Base-by-base conservation (phyloP, 2,888 invertebrate genomes). In the Dusona sp. region DNA sequence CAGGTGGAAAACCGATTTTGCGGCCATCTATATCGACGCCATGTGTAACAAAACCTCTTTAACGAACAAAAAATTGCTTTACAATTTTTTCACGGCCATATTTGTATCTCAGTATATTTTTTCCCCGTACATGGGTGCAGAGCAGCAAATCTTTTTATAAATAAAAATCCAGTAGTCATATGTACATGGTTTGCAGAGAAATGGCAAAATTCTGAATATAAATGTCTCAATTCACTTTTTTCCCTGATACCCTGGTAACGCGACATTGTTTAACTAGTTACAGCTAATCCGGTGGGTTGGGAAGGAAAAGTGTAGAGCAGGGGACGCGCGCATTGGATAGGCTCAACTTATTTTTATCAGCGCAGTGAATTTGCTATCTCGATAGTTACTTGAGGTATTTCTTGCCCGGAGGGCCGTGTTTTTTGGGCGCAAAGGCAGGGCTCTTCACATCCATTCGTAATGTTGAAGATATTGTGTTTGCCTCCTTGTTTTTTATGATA, bases 1-100 rank as follows among this genome's bases (percentile, higher is more conserved):
- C 77, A 51, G 16, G 78, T 64, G 65, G 13, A 54, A 78, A 51
- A 67, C 57, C 64, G 61, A 67, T 42, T 68, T 22, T 51, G 29
- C n/a, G n/a, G 16, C n/a, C 22, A 16, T 11, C 9, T 51, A 11
- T 75, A 64, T 64, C 19, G 3, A 57, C 6, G 11, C 11, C 54
- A 57, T 25, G 25, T 57, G 11, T 57, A 57, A 57, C 9, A 57
- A 57, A 57, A 57, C 25, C 54, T 22, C 22, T 13, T 57, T 25
- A 25, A 25, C 25, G 25, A 57, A 57, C 57, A 2, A 25, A 25
- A 54, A 57, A 57, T 57, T 13, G 57, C 25, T 6, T 25, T 25
- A 13, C 25, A 25, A 57, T 57, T 57, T 57, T 57, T 57, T 4
- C 61, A 13, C 61, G 13, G 3, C 29, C 61, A 38, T 38, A n/a